A percentile compares a stretch with the other conserved stretches of the same genome.
Conservation (phyloP, 2,888 invertebrate genomes). For the Amphipoea lucens region DNA sequence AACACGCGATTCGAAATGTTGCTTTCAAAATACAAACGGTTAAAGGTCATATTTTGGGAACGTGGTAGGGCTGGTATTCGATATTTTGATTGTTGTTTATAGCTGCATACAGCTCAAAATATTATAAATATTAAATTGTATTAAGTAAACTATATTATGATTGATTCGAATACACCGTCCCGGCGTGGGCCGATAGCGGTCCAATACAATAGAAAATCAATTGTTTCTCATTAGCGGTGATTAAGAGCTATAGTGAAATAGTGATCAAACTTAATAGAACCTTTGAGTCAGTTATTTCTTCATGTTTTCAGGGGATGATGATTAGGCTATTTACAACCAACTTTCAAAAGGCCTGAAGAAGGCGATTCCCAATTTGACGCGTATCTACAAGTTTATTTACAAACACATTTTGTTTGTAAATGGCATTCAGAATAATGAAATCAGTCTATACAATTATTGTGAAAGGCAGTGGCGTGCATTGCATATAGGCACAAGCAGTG, state of each 20-base stretch:
- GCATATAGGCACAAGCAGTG: too few relatives aligned
- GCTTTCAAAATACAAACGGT: constrained; percentile 37
- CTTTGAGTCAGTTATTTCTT: not conserved
- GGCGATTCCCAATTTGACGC: not conserved
- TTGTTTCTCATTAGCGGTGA: too few relatives aligned
- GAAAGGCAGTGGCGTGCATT: too few relatives aligned
- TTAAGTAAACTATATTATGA: not conserved
- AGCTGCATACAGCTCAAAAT: not conserved
- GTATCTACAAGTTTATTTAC: not conserved
- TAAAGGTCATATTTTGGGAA: constrained; percentile 12
- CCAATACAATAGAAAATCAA: too few relatives aligned
- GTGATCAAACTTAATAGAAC: not conserved
- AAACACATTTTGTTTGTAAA: not conserved
- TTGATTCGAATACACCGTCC: not conserved
- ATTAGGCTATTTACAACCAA: not conserved
- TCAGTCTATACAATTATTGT: not conserved
- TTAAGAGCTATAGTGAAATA: too few relatives aligned
- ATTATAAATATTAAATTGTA: not conserved
- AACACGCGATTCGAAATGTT: constrained; percentile 39
- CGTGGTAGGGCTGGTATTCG: not conserved
- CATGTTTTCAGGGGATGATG: not conserved
- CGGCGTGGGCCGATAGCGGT: too few relatives aligned
- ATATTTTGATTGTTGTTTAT: not conserved
- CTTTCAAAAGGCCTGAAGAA: not conserved
- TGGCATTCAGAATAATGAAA: not conserved